phyloP scores from a whole-genome alignment of 2,113 vertebrate genomes.

The Dicerorhinus sumatrensis region DNA sequence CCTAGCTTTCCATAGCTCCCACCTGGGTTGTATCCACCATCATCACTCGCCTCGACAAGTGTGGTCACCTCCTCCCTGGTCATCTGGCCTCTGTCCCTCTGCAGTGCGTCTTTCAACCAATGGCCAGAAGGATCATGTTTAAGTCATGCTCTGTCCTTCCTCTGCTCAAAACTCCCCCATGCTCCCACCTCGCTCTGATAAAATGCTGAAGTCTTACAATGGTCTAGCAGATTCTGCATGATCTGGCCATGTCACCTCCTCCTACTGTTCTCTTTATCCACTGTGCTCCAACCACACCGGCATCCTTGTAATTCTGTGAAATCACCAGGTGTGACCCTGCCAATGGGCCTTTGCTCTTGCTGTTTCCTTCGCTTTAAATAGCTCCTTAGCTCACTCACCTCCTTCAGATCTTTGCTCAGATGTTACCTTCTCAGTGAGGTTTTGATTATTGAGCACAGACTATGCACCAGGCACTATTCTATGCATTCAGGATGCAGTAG shows the following conservation, averaged over 20 bases:
- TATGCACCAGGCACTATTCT: not conserved
- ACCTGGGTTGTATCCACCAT: no score
- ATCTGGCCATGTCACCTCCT: not conserved
- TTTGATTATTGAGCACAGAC: not conserved
- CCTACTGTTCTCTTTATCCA: not conserved
- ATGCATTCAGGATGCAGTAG: not conserved
- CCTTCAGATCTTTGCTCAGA: not conserved
- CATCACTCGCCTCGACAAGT: accelerated
- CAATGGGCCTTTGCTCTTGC: not conserved
- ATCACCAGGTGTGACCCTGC: not conserved
- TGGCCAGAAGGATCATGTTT: no score
- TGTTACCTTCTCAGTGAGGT: not conserved
- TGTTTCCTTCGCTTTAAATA: not conserved
- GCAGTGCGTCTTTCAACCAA: no score
- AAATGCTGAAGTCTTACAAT: not conserved
- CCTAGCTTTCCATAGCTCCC: accelerated
- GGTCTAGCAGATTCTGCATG: not conserved
- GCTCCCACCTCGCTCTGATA: not conserved
- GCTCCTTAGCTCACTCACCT: not conserved
- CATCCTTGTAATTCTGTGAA: not conserved
- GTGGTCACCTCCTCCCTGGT: accelerated
- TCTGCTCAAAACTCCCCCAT: not conserved
- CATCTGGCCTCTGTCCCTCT: not conserved
- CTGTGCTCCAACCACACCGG: not conserved
- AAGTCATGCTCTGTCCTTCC: not conserved